These are phyloP conservation scores for Terebella lapidaria DNA, from an alignment of 2,888 invertebrate species.

Conservation along the genomic window DNA sequence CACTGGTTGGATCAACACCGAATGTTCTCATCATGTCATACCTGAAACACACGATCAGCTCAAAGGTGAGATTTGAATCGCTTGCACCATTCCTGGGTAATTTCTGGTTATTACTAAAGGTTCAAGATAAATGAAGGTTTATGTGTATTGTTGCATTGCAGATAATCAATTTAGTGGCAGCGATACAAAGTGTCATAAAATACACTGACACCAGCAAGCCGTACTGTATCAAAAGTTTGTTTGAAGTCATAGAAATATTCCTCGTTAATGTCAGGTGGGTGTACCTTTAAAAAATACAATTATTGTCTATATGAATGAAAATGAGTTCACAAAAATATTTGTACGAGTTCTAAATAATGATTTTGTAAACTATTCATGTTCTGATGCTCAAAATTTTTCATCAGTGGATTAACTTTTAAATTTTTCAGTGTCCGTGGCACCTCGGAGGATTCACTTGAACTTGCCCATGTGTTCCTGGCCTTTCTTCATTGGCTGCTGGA, in stretches of 20 bases:
- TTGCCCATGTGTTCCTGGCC: slow-evolving; percentile 3
- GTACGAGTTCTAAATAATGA: too few relatives aligned
- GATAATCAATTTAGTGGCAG: slow-evolving; percentile 83
- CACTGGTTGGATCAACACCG: slow-evolving; percentile 86
- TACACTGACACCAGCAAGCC: slow-evolving; percentile 82
- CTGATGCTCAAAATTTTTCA: too few relatives aligned
- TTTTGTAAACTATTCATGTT: too few relatives aligned
- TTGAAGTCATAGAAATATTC: not conserved
- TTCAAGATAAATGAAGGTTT: too few relatives aligned
- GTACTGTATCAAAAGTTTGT: slow-evolving; percentile 64
- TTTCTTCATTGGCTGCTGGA: slow-evolving; percentile 10
- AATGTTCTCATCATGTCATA: slow-evolving; percentile 87
- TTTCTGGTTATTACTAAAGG: too few relatives aligned
- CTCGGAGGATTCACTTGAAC: slow-evolving; percentile 4
- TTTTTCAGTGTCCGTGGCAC: not conserved
- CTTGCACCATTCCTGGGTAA: too few relatives aligned
- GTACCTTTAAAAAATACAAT: too few relatives aligned
- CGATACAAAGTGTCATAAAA: slow-evolving; percentile 79
- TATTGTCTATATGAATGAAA: too few relatives aligned
- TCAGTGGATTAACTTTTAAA: too few relatives aligned
- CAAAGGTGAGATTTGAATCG: slow-evolving; percentile 64
- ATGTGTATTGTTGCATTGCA: too few relatives aligned
- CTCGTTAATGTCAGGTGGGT: not conserved
- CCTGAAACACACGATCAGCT: slow-evolving; percentile 82
- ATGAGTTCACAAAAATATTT: too few relatives aligned